Evolutionary conservation across 1,140 invertebrate species (phyloP), one percentile per base, ranked within the genome.

Genomic region (Drosophila trapezifrons): DNA sequence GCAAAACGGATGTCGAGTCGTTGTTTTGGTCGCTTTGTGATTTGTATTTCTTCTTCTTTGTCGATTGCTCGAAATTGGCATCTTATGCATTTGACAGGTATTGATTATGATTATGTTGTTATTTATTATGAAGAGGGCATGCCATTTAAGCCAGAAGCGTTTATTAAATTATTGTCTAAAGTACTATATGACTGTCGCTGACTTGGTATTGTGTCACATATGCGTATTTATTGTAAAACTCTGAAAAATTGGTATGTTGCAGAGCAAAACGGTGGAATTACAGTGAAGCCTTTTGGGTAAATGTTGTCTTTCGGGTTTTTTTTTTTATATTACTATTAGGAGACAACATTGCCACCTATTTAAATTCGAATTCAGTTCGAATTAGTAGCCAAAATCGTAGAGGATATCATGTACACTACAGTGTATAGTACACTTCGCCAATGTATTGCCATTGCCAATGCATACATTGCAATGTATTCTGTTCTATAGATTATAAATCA

Each of bases 21-120:
- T 58, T 67, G 54, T 66, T 43, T 45, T 38, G n/a, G 32, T 75
- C 22, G 32, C 37, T 38, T 18, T 38, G 40, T 59, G 43, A 49
- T 58, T 67, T 76, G 51, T 73, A 42, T 46, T 45, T n/a, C n/a
- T 35, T 22, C n/a, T 54, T 52, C 51, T 43, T 47, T 59, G 67
- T 71, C 65, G 65, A 71, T 56, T 47, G 42, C 46, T 55, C 52
- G 20, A 55, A 77, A 70, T 77, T 70, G 57, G 52, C 65, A 62
- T 52, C 75, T 77, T 77, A 60, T 77, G 75, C 51, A 77, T 77
- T 57, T 77, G 75, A 76, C 75, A 77, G 64, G 75, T 77, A 77
- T 77, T 77, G 75, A 77, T 77, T 77, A 70, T 56, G 46, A 76
- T 70, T 70, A 58, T 57, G 51, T 58, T 58, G 42, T 71, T 71